A percentile compares a stretch with the other conserved stretches of the same genome.
Evolutionary conservation across 1,140 invertebrate species (phyloP).

Genomic region (Callitettix versicolor): DNA sequence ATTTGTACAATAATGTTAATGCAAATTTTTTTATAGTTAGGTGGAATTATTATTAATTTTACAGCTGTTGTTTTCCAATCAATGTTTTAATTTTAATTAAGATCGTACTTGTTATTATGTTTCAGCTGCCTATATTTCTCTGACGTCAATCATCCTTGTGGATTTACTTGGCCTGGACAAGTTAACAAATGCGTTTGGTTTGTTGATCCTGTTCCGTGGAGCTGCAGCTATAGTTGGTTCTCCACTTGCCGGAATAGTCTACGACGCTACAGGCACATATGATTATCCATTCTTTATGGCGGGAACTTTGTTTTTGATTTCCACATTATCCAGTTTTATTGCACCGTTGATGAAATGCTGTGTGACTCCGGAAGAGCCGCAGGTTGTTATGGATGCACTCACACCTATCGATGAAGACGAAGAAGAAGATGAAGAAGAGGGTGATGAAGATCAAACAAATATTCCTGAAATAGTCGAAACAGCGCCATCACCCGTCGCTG

Average conservation of each 20-base stretch:
- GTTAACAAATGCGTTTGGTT: slow-evolving; percentile 91
- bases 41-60: no score
- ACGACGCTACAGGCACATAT: slow-evolving; percentile 76
- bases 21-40: no score
- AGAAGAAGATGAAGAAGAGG: slow-evolving; percentile 58
- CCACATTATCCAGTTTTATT: slow-evolving; percentile 74
- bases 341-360: slow-evolving; percentile 64
- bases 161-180: slow-evolving; percentile 91
- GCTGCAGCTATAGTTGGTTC: slow-evolving; percentile 79
- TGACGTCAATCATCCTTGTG: slow-evolving; percentile 95
- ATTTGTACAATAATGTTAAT: no score
- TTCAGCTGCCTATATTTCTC: slow-evolving; percentile 90
- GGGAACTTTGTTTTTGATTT: slow-evolving; percentile 73
- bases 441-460: slow-evolving; percentile 50
- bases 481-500: slow-evolving; percentile 41
- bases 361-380: slow-evolving; percentile 37
- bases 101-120: slow-evolving; percentile 29
- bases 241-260: slow-evolving; percentile 73
- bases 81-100: no score
- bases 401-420: slow-evolving; percentile 72
- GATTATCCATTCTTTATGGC: slow-evolving; percentile 86
- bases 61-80: no score
- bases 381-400: slow-evolving; percentile 54
- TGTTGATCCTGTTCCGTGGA: slow-evolving; percentile 89
- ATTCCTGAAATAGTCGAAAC: slow-evolving; percentile 54